Conservation (phyloP, 2,888 invertebrate species). For the Dryobota labecula region DNA sequence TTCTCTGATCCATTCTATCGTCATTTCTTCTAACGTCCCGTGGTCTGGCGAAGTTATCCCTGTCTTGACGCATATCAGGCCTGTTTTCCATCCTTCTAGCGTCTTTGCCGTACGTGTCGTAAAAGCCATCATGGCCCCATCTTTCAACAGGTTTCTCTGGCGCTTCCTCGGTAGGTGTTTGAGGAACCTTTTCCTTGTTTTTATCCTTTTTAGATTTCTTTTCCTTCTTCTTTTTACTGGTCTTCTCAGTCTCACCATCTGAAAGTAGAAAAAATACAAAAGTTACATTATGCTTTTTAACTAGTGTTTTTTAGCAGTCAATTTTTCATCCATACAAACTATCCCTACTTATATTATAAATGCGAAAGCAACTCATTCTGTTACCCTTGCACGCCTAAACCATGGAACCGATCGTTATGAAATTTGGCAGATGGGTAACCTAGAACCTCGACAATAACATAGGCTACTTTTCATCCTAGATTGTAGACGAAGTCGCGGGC, state of each 20-base stretch:
- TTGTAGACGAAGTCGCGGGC: neutral
- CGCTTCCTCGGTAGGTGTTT: constrained; percentile 70
- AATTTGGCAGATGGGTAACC: no score
- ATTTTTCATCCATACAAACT: neutral
- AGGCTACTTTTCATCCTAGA: neutral
- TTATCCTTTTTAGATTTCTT: constrained; percentile 76
- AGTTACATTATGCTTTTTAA: neutral
- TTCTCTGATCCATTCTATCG: constrained; percentile 55
- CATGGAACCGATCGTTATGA: no score
- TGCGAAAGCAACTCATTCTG: neutral
- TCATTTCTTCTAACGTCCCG: constrained; percentile 66
- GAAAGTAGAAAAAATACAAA: constrained; percentile 17
- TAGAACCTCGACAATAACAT: no score
- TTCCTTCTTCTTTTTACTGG: constrained; percentile 71
- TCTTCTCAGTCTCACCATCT: constrained; percentile 77
- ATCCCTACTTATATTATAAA: neutral
- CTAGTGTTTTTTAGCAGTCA: neutral
- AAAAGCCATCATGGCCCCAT: constrained; percentile 88
- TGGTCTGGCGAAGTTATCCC: constrained; percentile 74
- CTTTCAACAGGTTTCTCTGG: constrained; percentile 75
- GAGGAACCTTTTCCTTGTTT: constrained; percentile 70
- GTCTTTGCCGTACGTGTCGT: constrained; percentile 84
- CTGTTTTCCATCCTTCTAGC: constrained; percentile 76
- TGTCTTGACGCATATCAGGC: constrained; percentile 68
- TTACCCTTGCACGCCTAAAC: no score